Base-by-base conservation (phyloP, 2,797 vertebrate genomes). In the Arnoldichthys spilopterus region DNA sequence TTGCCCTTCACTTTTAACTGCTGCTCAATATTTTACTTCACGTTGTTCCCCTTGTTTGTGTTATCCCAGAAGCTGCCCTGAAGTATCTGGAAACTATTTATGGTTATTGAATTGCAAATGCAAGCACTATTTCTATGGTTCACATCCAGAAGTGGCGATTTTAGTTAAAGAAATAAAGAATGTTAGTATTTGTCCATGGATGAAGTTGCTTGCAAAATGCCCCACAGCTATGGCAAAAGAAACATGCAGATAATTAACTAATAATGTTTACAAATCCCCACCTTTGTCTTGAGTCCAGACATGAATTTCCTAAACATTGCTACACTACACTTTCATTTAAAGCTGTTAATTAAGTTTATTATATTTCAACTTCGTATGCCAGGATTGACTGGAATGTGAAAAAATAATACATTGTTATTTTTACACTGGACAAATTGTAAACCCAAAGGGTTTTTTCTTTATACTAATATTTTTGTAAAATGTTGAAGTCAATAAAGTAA, bases 401-500 rank as follows among this genome's bases (percentile, higher is more conserved):
- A 18, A 22, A 66, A 62, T 76, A 45, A 13, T 51, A 34, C 30
- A 72, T 66, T 58, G 73, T 64, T 81, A 28, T 53, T 68, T 43
- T 43, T 68, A 12, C 24, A 37, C 22, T 30, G 58, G 34, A 24
- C 32, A 32, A 45, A 58, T 18, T 67, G 61, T 67, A 28, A 92
- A 90, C 91, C 92, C 92, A 70, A 85, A 92, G 93, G 92, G 90
- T 91, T 64, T 18, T 37, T 26, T 16, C 28, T 64, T 37, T 70
- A 24, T 61, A 56, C 2, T 20, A 11, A 0, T 93, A 88, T 87
- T 81, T 87, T 94, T 91, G 86, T 90, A 92, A 92, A 92, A 34
- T 24, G 93, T 92, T 94, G 93, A 92, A 56, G 30, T 54, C 11
- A 67, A 67, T 53, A 53, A 34, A 49, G 2, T 45, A 11, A 30